phyloP scores from a whole-genome alignment of 1,140 invertebrate genomes.

The Trissolcus basalis region DNA sequence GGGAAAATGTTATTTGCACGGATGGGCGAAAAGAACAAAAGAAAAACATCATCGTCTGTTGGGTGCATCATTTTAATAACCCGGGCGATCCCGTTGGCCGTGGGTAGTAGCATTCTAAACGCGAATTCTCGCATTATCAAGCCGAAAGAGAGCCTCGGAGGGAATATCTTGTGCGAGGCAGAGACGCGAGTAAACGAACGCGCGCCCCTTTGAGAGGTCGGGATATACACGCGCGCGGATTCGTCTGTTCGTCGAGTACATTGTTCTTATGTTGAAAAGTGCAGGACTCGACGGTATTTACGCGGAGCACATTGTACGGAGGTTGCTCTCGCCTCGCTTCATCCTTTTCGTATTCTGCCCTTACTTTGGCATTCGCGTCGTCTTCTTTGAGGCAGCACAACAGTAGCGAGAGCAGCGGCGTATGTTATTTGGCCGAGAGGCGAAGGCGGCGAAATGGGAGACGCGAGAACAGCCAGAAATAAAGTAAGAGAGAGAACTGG shows the following conservation, averaged over 20 bases:
- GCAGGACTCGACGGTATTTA: slow-evolving; percentile 43
- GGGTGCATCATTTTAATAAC: slow-evolving; percentile 11
- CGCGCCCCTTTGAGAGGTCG: slow-evolving; percentile 17
- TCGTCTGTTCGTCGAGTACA: slow-evolving; percentile 36
- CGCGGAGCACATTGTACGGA: slow-evolving; percentile 27
- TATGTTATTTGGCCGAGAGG: slow-evolving; percentile 42
- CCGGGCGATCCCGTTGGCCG: neutral
- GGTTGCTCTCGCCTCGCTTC: slow-evolving; percentile 19
- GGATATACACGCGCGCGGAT: slow-evolving; percentile 14
- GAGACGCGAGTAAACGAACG: too few relatives aligned
- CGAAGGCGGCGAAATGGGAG: slow-evolving; percentile 14
- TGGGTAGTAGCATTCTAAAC: neutral
- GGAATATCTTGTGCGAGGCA: neutral
- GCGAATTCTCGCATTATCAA: slow-evolving; percentile 21
- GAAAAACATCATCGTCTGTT: slow-evolving; percentile 10
- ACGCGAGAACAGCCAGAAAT: neutral
- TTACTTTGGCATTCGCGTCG: slow-evolving; percentile 26
- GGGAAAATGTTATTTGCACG: too few relatives aligned
- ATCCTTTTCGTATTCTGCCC: slow-evolving; percentile 30
- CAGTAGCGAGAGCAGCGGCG: slow-evolving; percentile 39
- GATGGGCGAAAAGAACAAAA: neutral
- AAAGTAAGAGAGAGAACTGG: slow-evolving; percentile 11
- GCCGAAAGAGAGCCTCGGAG: slow-evolving; percentile 19
- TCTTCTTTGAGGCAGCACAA: slow-evolving; percentile 38
- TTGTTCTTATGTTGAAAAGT: slow-evolving; percentile 53